Evolutionary conservation across 1,140 invertebrate genomes (phyloP).

Genomic region (Lepidostoma basale): DNA sequence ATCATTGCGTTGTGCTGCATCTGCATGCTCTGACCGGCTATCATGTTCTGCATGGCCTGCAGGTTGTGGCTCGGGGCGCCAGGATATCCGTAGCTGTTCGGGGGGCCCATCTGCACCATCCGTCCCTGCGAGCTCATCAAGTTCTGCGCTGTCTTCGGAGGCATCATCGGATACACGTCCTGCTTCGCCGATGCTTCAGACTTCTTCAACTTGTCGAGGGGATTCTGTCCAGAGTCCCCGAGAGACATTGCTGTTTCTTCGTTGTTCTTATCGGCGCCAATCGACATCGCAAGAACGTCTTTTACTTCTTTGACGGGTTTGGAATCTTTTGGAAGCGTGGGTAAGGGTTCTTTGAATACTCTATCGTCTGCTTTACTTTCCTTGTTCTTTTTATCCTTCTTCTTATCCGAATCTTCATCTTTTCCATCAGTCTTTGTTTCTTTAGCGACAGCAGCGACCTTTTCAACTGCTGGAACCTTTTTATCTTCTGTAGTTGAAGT

Average conservation of each 20-base stretch:
- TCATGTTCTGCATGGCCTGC: conserved; percentile 19
- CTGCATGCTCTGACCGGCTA: conserved; percentile 5
- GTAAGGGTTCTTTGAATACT: conserved; percentile 24
- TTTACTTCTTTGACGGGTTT: conserved; percentile 16
- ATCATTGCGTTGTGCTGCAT: conserved; percentile 28
- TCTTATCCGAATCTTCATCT: conserved; percentile 5
- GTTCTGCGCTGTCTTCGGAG: not conserved
- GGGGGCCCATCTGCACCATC: not conserved
- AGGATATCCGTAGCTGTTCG: conserved; percentile 1
- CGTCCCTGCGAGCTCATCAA: conserved; percentile 20
- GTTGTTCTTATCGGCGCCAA: conserved; percentile 24
- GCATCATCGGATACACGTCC: conserved; percentile 6
- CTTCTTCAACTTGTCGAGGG: conserved; percentile 33
- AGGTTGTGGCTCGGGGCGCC: not conserved
- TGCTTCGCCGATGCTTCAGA: conserved; percentile 1
- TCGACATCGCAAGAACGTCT: conserved; percentile 28
- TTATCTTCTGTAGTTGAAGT: too few species aligned
- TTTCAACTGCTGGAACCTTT: not conserved
- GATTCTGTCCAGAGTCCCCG: conserved; percentile 36
- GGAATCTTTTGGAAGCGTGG: conserved; percentile 26
- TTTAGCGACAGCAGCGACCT: not conserved
- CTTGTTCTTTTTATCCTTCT: not conserved
- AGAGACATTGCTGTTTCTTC: conserved; percentile 41
- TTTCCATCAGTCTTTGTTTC: conserved; percentile 18
- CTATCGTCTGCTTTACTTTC: conserved; percentile 8